Evolutionary conservation across 2,888 invertebrate species (phyloP), one percentile per base, ranked within the genome.

Genomic region (Halocaridina rubra): DNA sequence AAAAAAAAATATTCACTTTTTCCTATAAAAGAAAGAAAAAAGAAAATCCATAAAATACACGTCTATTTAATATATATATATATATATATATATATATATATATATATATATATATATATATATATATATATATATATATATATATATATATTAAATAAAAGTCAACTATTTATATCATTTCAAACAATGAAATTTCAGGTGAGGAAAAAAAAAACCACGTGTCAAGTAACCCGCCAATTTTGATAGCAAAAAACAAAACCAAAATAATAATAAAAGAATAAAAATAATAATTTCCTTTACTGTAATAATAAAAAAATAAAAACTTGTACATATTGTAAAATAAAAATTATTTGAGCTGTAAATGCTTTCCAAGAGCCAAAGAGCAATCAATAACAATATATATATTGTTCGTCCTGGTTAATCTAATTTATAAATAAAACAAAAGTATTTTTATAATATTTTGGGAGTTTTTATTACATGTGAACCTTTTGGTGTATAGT

Each of bases 401-500:
- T n/a, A n/a, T 67, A 81, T 67, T 81, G 81, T 81, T 81, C 53
- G 75, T 75, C 81, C 71, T 67, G 81, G 74, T 81, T 67, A 76
- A 64, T 75, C 61, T 81, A 81, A 81, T 81, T 81, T 81, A 81
- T 81, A 81, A 59, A 57, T 29, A 75, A 72, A 72, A 81, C 72
- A 81, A 81, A 81, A 67, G 75, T 81, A 81, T 81, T 81, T 81
- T 81, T 81, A 81, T 81, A 81, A n/a, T n/a, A n/a, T n/a, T n/a
- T n/a, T n/a, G n/a, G n/a, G n/a, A n/a, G n/a, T n/a, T n/a, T n/a
- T n/a, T n/a, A n/a, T n/a, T n/a, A n/a, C n/a, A n/a, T n/a, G n/a
- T n/a, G n/a, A n/a, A n/a, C n/a, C n/a, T n/a, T n/a, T n/a, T n/a
- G n/a, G n/a, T n/a, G n/a, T n/a, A n/a, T n/a, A n/a, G n/a, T n/a